Percentiles rank a stretch among this genome's conserved stretches.
Conservation (phyloP, 2,797 vertebrate genomes). For the Emys orbicularis region DNA sequence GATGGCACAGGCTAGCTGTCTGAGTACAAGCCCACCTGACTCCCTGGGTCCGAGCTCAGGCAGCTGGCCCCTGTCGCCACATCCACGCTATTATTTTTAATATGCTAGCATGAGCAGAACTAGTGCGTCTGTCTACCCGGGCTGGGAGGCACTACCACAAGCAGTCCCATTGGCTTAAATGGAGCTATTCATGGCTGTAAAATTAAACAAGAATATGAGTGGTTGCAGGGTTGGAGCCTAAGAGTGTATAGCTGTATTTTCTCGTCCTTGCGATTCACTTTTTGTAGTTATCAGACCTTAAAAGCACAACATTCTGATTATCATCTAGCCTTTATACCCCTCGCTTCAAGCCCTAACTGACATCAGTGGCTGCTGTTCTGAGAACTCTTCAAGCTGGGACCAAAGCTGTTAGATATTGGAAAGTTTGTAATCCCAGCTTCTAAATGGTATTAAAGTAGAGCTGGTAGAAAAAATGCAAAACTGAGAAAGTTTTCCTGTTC, state of each 20-base stretch:
- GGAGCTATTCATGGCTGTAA: background rate
- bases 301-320: background rate
- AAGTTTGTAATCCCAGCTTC: background rate
- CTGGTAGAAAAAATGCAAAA: background rate
- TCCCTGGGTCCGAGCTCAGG: background rate
- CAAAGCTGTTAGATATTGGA: background rate
- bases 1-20: background rate
- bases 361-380: background rate
- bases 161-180: slow-evolving; percentile 15
- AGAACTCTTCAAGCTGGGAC: background rate
- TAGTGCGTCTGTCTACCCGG: background rate
- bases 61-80: background rate
- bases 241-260: background rate
- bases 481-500: background rate
- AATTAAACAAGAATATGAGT: background rate
- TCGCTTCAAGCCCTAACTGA: background rate
- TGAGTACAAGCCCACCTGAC: background rate
- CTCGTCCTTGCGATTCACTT: background rate
- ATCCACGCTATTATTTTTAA: background rate
- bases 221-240: background rate
- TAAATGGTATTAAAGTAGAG: background rate
- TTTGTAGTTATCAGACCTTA: background rate
- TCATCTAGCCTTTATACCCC: background rate
- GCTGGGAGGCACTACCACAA: background rate
- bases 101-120: background rate